Percentiles rank a stretch among this genome's conserved stretches.
phyloP scores from a whole-genome alignment of 2,888 invertebrate genomes.

The Dendrolimus houi region DNA sequence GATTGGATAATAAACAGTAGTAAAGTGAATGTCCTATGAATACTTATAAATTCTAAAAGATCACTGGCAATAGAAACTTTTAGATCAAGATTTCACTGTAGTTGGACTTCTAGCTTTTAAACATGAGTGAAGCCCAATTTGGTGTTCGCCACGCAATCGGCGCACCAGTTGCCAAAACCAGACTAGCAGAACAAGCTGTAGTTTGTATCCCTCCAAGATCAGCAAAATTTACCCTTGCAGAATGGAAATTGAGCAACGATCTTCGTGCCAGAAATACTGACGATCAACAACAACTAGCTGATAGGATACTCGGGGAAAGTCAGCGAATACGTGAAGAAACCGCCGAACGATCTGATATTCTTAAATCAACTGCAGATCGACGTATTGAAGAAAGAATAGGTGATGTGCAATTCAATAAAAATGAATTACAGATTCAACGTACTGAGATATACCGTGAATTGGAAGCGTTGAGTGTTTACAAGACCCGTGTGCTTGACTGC shows the following conservation, averaged over 20 bases:
- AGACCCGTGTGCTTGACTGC: conserved; percentile 85
- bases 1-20: too few relatives aligned
- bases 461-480: conserved; percentile 85
- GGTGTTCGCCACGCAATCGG: conserved; percentile 58
- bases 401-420: conserved; percentile 87
- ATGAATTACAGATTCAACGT: conserved; percentile 85
- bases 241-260: conserved; percentile 85
- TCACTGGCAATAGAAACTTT: too few relatives aligned
- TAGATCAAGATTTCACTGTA: too few relatives aligned
- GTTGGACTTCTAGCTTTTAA: background rate
- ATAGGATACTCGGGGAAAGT: conserved; percentile 81
- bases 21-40: too few relatives aligned
- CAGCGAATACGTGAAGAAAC: conserved; percentile 82
- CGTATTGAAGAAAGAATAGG: conserved; percentile 87
- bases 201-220: conserved; percentile 66
- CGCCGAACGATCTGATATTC: conserved; percentile 80
- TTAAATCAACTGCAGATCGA: conserved; percentile 87
- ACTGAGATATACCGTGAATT: conserved; percentile 85
- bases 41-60: too few relatives aligned
- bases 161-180: conserved; percentile 55
- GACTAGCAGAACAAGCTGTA: conserved; percentile 56
- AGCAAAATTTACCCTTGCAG: conserved; percentile 79
- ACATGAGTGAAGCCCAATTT: conserved; percentile 51
- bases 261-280: conserved; percentile 83
- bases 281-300: conserved; percentile 89